phyloP scores from a whole-genome alignment of 2,888 invertebrate genomes.

The Apamea monoglypha region DNA sequence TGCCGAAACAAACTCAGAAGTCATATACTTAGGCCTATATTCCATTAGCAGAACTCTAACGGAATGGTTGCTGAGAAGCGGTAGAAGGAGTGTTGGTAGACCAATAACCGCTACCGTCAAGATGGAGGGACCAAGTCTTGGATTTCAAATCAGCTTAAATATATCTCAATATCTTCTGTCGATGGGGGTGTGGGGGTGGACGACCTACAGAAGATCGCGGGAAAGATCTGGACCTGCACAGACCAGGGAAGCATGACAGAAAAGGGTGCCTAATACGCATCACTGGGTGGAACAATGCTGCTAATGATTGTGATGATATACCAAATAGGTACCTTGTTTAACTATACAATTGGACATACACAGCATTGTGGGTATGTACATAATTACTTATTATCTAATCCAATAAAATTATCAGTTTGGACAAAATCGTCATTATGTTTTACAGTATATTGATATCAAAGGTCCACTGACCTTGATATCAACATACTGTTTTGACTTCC shows the following conservation, averaged over 20 bases:
- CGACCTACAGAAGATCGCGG: neutral
- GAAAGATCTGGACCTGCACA: neutral
- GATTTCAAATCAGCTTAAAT: too few species aligned
- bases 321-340: neutral
- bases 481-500: neutral
- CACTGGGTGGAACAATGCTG: neutral
- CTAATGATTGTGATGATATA: neutral
- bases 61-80: too few species aligned
- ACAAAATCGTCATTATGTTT: neutral
- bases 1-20: neutral
- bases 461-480: too few species aligned
- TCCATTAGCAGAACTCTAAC: too few species aligned
- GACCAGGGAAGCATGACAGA: neutral
- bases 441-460: constrained; percentile 24
- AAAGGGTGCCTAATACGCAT: neutral
- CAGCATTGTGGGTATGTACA: constrained; percentile 8
- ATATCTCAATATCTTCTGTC: too few species aligned
- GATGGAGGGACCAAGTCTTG: too few species aligned
- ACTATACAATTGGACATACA: neutral
- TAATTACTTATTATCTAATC: constrained; percentile 26
- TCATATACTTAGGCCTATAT: too few species aligned
- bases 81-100: neutral
- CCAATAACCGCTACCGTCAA: neutral
- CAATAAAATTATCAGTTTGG: constrained; percentile 24
- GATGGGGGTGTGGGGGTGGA: neutral